Evolutionary conservation across 2,797 vertebrate genomes (phyloP).

Genomic region (Dendrocincla tyrannina): DNA sequence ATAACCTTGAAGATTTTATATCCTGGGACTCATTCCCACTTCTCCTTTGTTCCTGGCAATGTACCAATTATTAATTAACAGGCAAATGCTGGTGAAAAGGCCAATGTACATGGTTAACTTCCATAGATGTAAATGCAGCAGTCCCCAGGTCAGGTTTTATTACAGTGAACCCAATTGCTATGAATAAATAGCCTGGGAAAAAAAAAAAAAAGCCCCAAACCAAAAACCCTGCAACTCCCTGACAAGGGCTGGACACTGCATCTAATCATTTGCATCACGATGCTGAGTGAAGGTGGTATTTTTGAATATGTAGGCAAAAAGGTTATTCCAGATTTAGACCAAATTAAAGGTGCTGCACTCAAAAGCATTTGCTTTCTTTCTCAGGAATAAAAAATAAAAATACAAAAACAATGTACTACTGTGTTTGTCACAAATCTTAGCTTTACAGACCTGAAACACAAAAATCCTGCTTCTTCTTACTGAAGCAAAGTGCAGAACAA

Average conservation of each 20-base stretch:
- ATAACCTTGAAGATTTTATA: constrained; percentile 27
- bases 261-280: background rate
- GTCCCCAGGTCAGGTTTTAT: background rate
- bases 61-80: constrained; percentile 52
- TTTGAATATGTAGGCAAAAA: background rate
- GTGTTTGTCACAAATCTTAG: background rate
- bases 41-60: constrained; percentile 26
- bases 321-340: background rate
- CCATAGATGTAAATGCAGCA: background rate
- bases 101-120: background rate
- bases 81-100: background rate
- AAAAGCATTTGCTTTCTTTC: background rate
- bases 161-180: background rate
- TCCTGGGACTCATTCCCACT: background rate
- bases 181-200: background rate
- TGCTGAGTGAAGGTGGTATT: background rate
- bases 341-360: background rate
- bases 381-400: background rate
- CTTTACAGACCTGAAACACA: background rate
- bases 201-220: background rate
- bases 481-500: background rate
- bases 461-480: background rate
- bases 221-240: background rate
- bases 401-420: background rate
- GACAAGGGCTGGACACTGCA: background rate